Evolutionary conservation across 2,797 vertebrate species (phyloP).

Genomic region (Sebastes taczanowskii): DNA sequence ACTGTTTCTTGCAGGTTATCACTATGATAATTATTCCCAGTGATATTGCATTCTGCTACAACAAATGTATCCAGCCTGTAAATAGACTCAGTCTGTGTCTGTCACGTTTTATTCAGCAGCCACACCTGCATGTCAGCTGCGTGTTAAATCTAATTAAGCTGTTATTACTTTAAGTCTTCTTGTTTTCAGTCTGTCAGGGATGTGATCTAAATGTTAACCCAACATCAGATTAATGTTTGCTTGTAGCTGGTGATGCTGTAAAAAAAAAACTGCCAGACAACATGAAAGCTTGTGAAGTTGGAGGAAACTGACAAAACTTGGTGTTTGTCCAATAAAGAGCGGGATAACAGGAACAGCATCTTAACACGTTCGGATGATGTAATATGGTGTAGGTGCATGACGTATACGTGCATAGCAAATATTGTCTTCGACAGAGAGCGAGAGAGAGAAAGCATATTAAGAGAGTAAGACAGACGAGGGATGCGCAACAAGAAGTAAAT

Average conservation of each 20-base stretch:
- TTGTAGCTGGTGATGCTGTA: not conserved
- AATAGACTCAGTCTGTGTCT: not conserved
- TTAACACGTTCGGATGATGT: not conserved
- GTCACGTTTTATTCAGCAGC: not conserved
- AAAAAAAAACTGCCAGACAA: not conserved
- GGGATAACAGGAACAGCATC: not conserved
- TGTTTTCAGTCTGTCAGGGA: not conserved
- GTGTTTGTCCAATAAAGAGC: not conserved
- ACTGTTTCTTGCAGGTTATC: not conserved
- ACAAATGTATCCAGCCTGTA: not conserved
- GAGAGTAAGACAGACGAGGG: not conserved
- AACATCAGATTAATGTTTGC: not conserved
- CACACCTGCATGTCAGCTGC: not conserved
- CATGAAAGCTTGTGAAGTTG: not conserved
- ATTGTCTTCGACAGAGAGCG: no score
- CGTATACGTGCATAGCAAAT: constrained; percentile 9
- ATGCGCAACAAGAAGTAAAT: not conserved
- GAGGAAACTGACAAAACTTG: not conserved
- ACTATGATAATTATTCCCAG: not conserved
- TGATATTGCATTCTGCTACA: not conserved
- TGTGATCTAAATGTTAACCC: not conserved
- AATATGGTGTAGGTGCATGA: not conserved
- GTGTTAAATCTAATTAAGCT: not conserved
- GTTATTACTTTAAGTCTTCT: not conserved
- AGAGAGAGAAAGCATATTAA: no score